Percentiles rank a stretch among this genome's conserved stretches.
phyloP scores from a whole-genome alignment of 1,140 invertebrate species.

The Drosophila chauvacae region DNA sequence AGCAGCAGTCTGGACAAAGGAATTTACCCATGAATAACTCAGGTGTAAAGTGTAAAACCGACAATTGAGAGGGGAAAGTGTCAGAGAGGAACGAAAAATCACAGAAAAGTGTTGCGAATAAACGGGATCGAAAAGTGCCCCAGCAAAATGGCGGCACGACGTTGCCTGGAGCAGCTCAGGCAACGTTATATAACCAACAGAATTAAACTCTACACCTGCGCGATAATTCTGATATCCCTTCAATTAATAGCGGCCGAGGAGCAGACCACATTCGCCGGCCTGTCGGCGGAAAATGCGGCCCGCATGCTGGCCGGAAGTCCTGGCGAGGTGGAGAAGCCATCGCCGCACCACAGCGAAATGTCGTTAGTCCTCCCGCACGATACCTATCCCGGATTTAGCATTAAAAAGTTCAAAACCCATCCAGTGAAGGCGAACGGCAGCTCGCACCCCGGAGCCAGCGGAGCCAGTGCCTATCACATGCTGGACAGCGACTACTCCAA shows the following conservation, averaged over 20 bases:
- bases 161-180: conserved; percentile 62
- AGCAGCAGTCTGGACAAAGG: conserved; percentile 19
- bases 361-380: conserved; percentile 90
- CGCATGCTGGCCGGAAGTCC: conserved; percentile 77
- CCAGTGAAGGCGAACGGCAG: conserved; percentile 51
- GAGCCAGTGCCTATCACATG: conserved; percentile 71
- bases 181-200: conserved; percentile 43
- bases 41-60: conserved; percentile 52
- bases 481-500: conserved; percentile 91
- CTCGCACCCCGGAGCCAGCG: not conserved
- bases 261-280: conserved; percentile 56
- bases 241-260: conserved; percentile 24
- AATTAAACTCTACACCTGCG: conserved; percentile 49
- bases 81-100: not conserved
- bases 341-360: conserved; percentile 69
- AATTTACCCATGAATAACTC: conserved; percentile 51
- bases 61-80: conserved; percentile 33
- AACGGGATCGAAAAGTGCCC: conserved; percentile 60
- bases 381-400: conserved; percentile 93
- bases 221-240: conserved; percentile 34
- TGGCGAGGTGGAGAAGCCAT: conserved; percentile 43
- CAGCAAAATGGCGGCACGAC: conserved; percentile 74
- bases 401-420: conserved; percentile 88
- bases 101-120: conserved; percentile 7
- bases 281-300: conserved; percentile 76